These are phyloP conservation scores for Alectoris magna DNA, from an alignment of 2,797 vertebrate genomes.

Conservation along the genomic window DNA sequence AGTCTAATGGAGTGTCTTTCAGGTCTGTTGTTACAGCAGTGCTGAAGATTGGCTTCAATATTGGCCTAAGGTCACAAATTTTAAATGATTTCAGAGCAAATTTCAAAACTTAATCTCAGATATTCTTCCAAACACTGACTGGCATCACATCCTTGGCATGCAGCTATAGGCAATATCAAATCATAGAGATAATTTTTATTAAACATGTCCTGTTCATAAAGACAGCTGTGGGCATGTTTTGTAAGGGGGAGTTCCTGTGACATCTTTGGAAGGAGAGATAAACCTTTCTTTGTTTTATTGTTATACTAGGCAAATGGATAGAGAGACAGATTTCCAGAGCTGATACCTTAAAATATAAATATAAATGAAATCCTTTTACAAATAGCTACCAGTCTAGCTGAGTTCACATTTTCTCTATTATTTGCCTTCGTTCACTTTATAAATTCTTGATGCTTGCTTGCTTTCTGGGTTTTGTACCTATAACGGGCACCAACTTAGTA, in stretches of 20 bases:
- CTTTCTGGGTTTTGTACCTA: neutral
- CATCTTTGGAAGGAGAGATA: neutral
- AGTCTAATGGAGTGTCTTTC: neutral
- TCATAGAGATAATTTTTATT: neutral
- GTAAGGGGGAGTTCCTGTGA: neutral
- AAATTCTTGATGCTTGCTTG: neutral
- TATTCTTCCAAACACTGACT: neutral
- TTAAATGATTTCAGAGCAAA: neutral
- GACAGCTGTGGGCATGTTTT: neutral
- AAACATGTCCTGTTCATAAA: neutral
- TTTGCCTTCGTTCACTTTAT: neutral
- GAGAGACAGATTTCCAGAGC: neutral
- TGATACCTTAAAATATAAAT: neutral
- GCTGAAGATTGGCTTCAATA: neutral
- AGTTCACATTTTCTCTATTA: neutral
- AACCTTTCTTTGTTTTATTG: conserved; percentile 1
- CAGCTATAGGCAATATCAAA: neutral
- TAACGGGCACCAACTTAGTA: neutral
- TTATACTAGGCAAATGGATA: neutral
- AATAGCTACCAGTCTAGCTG: neutral
- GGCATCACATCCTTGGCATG: neutral
- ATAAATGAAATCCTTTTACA: neutral
- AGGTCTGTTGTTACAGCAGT: neutral
- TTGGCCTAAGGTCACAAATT: neutral
- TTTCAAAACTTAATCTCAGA: neutral